Evolutionary conservation across 2,888 invertebrate species (phyloP).

Genomic region (Ramazzottius varieornatus): DNA sequence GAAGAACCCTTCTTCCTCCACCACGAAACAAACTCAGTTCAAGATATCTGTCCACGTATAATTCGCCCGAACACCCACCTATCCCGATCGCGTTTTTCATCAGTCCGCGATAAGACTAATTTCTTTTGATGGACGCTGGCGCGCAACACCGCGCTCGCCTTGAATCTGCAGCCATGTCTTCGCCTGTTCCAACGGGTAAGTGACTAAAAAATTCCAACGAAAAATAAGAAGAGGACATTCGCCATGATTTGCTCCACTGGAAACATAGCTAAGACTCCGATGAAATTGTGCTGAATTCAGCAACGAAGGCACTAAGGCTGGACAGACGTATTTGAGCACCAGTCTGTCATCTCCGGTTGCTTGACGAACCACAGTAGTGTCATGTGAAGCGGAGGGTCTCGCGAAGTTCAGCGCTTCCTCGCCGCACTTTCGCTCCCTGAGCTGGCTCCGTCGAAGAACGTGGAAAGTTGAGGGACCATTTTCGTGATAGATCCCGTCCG

Average conservation of each 20-base stretch:
- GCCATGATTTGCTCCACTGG: too few species aligned
- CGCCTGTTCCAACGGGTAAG: conserved; percentile 73
- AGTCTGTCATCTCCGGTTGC: background rate
- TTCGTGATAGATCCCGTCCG: too few species aligned
- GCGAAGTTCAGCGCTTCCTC: too few species aligned
- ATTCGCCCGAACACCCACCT: conserved; percentile 16
- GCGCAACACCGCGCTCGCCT: conserved; percentile 35
- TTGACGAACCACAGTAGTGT: too few species aligned
- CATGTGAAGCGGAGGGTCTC: too few species aligned
- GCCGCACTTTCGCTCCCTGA: too few species aligned
- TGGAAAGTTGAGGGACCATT: too few species aligned
- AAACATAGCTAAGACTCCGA: too few species aligned
- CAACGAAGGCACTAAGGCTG: conserved; percentile 39
- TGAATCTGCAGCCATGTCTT: conserved; percentile 80
- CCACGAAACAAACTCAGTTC: conserved; percentile 20
- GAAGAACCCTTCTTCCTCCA: conserved; percentile 49
- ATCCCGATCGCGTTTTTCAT: conserved; percentile 50
- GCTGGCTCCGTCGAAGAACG: too few species aligned
- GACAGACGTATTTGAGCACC: conserved; percentile 35
- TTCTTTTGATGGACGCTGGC: conserved; percentile 9
- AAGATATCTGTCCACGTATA: too few species aligned
- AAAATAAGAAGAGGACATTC: conserved; percentile 5
- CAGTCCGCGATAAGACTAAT: conserved; percentile 37
- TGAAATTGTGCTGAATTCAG: conserved; percentile 37
- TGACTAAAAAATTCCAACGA: conserved; percentile 33